A percentile compares a stretch with the other conserved stretches of the same genome.
phyloP scores from a whole-genome alignment of 2,888 invertebrate species.

The Physocephala rufipes region DNA sequence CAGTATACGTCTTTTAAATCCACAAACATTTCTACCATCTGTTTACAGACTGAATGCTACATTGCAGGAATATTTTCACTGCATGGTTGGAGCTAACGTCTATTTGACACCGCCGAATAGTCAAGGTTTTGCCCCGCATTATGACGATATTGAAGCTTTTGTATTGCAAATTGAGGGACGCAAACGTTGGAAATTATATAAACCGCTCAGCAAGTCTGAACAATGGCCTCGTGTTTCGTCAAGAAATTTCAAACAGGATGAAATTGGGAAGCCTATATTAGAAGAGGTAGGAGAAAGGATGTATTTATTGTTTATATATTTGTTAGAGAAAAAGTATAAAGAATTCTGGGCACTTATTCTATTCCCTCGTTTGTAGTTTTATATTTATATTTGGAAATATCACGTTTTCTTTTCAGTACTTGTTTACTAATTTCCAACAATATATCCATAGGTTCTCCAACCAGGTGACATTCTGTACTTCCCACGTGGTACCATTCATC shows the following conservation, averaged over 20 bases:
- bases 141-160: conserved; percentile 99
- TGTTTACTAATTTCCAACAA: not conserved
- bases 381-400: no score
- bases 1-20: conserved; percentile 89
- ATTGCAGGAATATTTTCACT: conserved; percentile 92
- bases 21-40: conserved; percentile 80
- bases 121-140: conserved; percentile 99
- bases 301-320: no score
- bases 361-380: no score
- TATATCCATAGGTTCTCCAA: conserved; percentile 68
- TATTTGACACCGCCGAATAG: conserved; percentile 95
- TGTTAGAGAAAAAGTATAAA: no score
- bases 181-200: conserved; percentile 93
- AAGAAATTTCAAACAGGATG: conserved; percentile 75
- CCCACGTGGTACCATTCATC: conserved; percentile 88
- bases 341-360: no score
- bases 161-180: conserved; percentile 95
- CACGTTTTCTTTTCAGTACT: not conserved
- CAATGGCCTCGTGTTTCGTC: conserved; percentile 85
- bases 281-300: conserved; percentile 72
- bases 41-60: conserved; percentile 76
- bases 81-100: conserved; percentile 94
- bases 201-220: conserved; percentile 75
- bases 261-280: conserved; percentile 81
- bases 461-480: conserved; percentile 94